phyloP scores from a whole-genome alignment of 2,113 vertebrate species.

The Tonatia bakeri region DNA sequence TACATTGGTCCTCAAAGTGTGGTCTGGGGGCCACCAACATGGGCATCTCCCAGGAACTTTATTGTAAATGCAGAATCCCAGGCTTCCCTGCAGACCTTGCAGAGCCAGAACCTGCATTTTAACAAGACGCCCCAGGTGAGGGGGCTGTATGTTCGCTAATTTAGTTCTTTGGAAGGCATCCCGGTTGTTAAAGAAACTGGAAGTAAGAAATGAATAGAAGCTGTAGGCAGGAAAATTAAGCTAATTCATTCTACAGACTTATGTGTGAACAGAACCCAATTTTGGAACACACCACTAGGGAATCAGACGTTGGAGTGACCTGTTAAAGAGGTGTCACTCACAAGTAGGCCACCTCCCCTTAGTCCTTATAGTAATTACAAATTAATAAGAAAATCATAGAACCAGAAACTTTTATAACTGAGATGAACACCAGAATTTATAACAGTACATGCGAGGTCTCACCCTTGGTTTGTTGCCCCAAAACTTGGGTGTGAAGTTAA shows the following conservation, averaged over 20 bases:
- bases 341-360: constrained; percentile 65
- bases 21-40: background rate
- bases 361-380: constrained; percentile 64
- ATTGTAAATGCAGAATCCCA: background rate
- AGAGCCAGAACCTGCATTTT: background rate
- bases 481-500: background rate
- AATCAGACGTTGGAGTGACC: constrained; percentile 53
- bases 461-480: background rate
- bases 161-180: background rate
- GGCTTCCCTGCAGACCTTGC: background rate
- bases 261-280: background rate
- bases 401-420: background rate
- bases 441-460: background rate
- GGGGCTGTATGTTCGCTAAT: background rate
- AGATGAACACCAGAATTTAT: background rate
- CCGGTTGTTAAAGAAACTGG: background rate
- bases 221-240: background rate
- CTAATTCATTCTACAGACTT: background rate
- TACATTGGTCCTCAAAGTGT: background rate
- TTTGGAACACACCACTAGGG: constrained; percentile 39
- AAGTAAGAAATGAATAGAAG: background rate
- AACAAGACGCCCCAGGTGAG: background rate
- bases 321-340: constrained; percentile 48
- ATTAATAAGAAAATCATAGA: background rate
- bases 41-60: background rate